Base-by-base conservation (phyloP, 2,888 invertebrate genomes). In the Eilema sororculum region DNA sequence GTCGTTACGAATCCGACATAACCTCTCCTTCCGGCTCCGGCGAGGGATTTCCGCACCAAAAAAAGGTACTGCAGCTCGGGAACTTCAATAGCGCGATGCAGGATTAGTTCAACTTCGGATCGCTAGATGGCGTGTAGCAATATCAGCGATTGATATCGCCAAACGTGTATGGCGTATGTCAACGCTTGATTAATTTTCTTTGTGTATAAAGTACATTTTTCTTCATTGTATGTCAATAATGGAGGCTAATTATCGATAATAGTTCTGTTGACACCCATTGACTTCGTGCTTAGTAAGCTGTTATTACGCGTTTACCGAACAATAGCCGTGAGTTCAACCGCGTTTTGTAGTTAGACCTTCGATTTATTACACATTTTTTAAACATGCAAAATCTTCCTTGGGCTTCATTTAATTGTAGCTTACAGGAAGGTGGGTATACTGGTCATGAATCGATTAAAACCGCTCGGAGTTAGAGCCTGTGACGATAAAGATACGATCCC, bases 211-310 rank as follows among this genome's bases (percentile, higher is more conserved):
- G 58, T 25, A 46, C n/a, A 46, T 46, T 30, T 52, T 30, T 52
- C 52, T 65, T 13, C 52, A 52, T 65, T 65, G 64, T 22, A 56
- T 64, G 28, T n/a, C 20, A 30, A 65, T 65, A 33, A 33, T 57
- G 57, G 24, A 1, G 24, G 56, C 5, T 65, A 56, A 65, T 33
- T 5, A 57, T 37, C 22, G 67, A 61, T 52, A 61, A 67, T 60
- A 60, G 46, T 46, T 60, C 16, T 67, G 46, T 46, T 67, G 56
- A 57, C 57, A 57, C 30, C 30, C 22, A 56, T 33, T 65, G 65
- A 57, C 57, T 22, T 9, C 20, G 1, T 22, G 56, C 33, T 30
- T 56, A 30, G 65, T 22, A 56, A 57, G 24, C 24, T 57, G 20
- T 24, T 25, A 37, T 41, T 57, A 12, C 24, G 60, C 37, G 56